Base-by-base conservation (phyloP, 2,888 invertebrate genomes). In the Protophormia terraenovae region DNA sequence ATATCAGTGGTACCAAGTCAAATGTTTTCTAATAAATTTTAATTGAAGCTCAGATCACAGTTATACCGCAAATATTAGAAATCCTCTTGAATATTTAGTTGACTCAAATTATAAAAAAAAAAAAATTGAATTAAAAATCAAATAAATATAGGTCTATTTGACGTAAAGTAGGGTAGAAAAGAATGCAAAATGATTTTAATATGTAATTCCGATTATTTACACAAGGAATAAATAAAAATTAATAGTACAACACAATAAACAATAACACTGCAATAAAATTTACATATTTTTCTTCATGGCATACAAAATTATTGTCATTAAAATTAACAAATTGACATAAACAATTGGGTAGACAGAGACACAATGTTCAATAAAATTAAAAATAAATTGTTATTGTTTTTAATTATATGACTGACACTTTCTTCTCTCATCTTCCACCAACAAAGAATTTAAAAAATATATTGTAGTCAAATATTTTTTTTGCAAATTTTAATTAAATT, bases 201-300 rank as follows among this genome's bases (percentile, higher is more conserved):
- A 4, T 41, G n/a, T n/a, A 41, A 41, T 41, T n/a, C 41, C n/a
- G 10, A 50, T 45, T 72, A 29, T 72, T 60, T 58, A 45, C 72
- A 45, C 27, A 41, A 60, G 50, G 4, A 22, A 16, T 64, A 38
- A 38, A 38, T 14, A 38, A n/a, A 22, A 38, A 41, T 24, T 41
- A 24, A 10, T 10, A n/a, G n/a, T n/a, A 22, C 24, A 24, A 35
- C 14, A 69, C 41, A 50, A 12, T 29, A 55, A 19, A 71, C 38
- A 55, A 24, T 55, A 41, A n/a, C 4, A 38, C 16, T 50, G 16
- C 32, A 14, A 71, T n/a, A 32, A 24, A 14, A 19, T 45, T 35
- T 53, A n/a, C 8, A 53, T 35, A 38, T 53, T 14, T 35, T 16
- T 50, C 53, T n/a, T n/a, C n/a, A n/a, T n/a, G n/a, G 32, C 41